Base-by-base conservation (phyloP, 2,888 invertebrate species). In the Epinotia nisella region DNA sequence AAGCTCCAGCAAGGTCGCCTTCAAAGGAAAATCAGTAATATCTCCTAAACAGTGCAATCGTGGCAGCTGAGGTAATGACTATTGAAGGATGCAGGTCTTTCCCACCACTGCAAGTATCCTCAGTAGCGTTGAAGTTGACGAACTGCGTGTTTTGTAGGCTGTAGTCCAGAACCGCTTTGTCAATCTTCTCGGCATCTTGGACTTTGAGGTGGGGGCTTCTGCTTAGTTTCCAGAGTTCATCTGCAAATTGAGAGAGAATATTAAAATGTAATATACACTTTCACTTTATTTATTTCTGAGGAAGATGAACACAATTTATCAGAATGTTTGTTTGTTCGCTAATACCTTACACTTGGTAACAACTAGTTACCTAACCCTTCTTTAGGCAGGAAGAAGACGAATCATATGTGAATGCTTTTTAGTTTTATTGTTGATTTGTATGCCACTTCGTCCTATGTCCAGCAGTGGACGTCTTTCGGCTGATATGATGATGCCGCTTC, bases 161-260 rank as follows among this genome's bases (percentile, higher is more conserved):
- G 76, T 91, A 90, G 49, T 83, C 87, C 0, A 87, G 83, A 0
- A 92, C 85, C 0, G 89, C 89, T 58, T 87, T 83, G 65, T 90
- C 85, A 0, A 93, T 77, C 74, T 90, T 89, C 0, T 79, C 78
- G 0, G 87, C 86, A 53, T 91, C 91, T 0, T 88, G 87, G 49
- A 84, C 85, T 71, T 91, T 92, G 0, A 90, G 77, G 53, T 92
- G 92, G 0, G 88, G 89, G 1, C 89, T 85, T 2, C 92, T 83
- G 0, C 88, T 90, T 21, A 93, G 80, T 70, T 92, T 90, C 92
- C 92, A 93, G 49, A 93, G 83, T 78, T 93, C 92, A 75, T 92
- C 93, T 93, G 87, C 1, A 87, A 85, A 59, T 1, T 45, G 49
- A 75, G 3, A 41, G 41, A 41, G 13, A 13, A 13, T 41, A 13